Evolutionary conservation across 2,888 invertebrate genomes (phyloP), one percentile per base, ranked within the genome.

Genomic region (Erebia palarica): DNA sequence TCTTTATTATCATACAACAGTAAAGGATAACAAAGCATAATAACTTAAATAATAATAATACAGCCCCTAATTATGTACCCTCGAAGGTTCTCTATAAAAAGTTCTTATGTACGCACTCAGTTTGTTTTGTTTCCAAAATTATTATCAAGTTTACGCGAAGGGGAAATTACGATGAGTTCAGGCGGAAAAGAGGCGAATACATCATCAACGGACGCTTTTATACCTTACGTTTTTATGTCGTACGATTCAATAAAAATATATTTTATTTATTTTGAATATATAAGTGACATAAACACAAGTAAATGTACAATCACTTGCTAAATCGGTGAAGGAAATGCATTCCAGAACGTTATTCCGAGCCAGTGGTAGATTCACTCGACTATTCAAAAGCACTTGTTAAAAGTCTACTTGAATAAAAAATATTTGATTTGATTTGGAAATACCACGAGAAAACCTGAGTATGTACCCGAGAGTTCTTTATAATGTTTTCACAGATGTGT

Each of bases 91-190:
- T 73, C 71, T 75, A 76, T 78, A 77, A 79, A 79, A 80, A 78
- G 76, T 78, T 76, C 69, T 76, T 75, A 73, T 71, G 71, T 73
- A 76, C 75, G 36, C 61, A 16, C 63, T 77, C 47, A 21, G 13
- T 21, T 78, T 77, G 79, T 77, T 78, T 79, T 78, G 76, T 78
- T 78, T 75, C 75, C 73, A 71, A 79, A 79, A 78, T 78, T 78
- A 79, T 76, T 76, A 79, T 78, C 70, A 75, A 76, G 75, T 75
- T 79, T 76, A 78, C 77, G 59, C 71, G 75, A 77, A 75, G 76
- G 73, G 77, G 76, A 74, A 79, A 82, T 77, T 78, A 79, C 74
- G 76, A 47, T 16, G 47, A 36, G 21, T 55, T 55, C 65, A 67
- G 11, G 67, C 49, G 55, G 55, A 63, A 68, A 71, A 67, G 63